Evolutionary conservation across 2,113 vertebrate genomes (phyloP).

Genomic region (Hydrochoerus hydrochaeris): DNA sequence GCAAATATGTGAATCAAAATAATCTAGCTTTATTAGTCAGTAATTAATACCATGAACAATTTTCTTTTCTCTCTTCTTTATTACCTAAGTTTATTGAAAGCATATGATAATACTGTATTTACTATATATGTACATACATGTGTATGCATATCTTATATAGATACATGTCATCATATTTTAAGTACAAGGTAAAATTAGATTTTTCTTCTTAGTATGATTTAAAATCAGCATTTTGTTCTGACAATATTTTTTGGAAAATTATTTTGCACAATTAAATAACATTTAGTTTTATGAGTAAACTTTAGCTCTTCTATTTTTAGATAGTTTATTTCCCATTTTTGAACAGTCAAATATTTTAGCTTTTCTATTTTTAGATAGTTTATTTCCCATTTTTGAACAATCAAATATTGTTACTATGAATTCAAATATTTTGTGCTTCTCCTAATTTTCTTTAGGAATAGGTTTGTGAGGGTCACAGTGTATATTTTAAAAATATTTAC

Average conservation of each 20-base stretch:
- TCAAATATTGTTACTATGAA: constrained; percentile 30
- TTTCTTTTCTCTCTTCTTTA: background rate
- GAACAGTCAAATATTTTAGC: no score
- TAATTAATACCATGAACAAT: background rate
- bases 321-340: constrained; percentile 51
- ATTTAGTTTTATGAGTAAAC: background rate
- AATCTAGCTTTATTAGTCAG: constrained; percentile 10
- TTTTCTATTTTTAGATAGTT: constrained; percentile 26
- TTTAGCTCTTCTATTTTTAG: constrained; percentile 1
- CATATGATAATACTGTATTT: background rate
- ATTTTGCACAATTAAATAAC: constrained; percentile 49
- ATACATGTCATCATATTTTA: constrained; percentile 26
- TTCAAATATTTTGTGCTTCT: constrained; percentile 49
- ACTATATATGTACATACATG: background rate
- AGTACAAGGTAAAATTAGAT: background rate
- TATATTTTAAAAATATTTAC: background rate
- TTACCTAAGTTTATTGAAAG: background rate
- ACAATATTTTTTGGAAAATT: background rate
- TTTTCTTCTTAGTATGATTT: background rate
- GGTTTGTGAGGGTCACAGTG: constrained; percentile 14
- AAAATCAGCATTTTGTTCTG: constrained; percentile 24
- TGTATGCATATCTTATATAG: background rate
- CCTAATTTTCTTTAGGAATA: constrained; percentile 44
- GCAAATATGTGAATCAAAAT: constrained; percentile 3
- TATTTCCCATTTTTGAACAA: constrained; percentile 49